A percentile compares a stretch with the other conserved stretches of the same genome.
These are phyloP conservation scores for Hylaea fasciaria DNA, from an alignment of 2,888 invertebrate species.

Conservation along the genomic window DNA sequence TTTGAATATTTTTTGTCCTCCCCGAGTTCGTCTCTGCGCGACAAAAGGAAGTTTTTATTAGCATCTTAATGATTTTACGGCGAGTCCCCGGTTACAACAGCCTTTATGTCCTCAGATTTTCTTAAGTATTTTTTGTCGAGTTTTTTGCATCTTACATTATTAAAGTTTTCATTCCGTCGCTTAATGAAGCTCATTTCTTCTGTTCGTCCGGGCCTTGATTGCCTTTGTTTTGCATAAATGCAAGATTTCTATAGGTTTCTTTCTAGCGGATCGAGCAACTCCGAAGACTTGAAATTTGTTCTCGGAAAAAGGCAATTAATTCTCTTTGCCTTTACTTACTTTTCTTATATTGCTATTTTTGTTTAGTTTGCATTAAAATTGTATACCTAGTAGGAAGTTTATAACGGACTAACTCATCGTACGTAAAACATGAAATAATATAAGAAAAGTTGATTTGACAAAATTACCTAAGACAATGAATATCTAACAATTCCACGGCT, in stretches of 20 bases:
- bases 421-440: neutral
- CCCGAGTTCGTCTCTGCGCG: conserved; percentile 78
- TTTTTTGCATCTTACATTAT: conserved; percentile 85
- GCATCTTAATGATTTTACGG: conserved; percentile 86
- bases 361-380: conserved; percentile 7
- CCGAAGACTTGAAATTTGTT: conserved; percentile 75
- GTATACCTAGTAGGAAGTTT: neutral
- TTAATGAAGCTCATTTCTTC: conserved; percentile 86
- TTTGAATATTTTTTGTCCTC: conserved; percentile 83
- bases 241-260: conserved; percentile 83
- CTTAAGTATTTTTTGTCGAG: conserved; percentile 84
- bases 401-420: neutral
- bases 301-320: conserved; percentile 71
- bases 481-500: too few species aligned
- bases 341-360: conserved; percentile 37
- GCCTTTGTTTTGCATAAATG: conserved; percentile 85
- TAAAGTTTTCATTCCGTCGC: conserved; percentile 85
- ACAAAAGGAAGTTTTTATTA: conserved; percentile 86
- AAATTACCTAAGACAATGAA: too few species aligned
- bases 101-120: conserved; percentile 86
- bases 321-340: conserved; percentile 57
- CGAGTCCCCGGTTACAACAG: conserved; percentile 84
- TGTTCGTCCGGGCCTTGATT: conserved; percentile 83
- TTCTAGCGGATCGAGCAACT: conserved; percentile 77
- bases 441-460: too few species aligned